Percentiles rank a stretch among this genome's conserved stretches.
These are phyloP conservation scores for Erpetoichthys calabaricus DNA, from an alignment of 2,797 vertebrate species.

Conservation along the genomic window DNA sequence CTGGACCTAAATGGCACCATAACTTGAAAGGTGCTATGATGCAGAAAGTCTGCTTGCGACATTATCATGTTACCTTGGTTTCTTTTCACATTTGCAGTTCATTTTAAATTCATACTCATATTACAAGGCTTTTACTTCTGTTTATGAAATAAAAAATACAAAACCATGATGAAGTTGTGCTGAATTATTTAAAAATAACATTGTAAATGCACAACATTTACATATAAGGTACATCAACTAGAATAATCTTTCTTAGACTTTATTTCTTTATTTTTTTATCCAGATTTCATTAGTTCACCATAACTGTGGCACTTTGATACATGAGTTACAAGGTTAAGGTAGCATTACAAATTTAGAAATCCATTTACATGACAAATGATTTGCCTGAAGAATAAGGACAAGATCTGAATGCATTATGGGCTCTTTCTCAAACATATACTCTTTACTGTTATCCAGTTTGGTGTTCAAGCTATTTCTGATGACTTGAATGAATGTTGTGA, in stretches of 20 bases:
- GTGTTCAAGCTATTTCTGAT: neutral
- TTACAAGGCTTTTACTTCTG: too few relatives aligned
- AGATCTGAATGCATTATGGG: neutral
- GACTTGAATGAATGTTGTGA: neutral
- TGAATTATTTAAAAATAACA: too few relatives aligned
- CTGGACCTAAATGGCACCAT: too few relatives aligned
- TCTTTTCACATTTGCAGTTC: too few relatives aligned
- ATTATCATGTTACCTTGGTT: too few relatives aligned
- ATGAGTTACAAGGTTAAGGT: slow-evolving; percentile 5
- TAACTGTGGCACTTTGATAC: neutral
- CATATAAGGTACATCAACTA: neutral
- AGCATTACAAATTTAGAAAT: slow-evolving; percentile 1
- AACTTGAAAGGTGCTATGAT: too few relatives aligned
- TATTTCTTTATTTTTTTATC: neutral
- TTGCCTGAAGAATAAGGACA: slow-evolving; percentile 1
- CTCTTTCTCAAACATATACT: neutral
- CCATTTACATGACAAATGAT: slow-evolving; percentile 1
- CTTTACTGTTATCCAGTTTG: neutral
- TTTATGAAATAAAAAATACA: too few relatives aligned
- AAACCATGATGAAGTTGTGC: too few relatives aligned
- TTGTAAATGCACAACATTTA: too few relatives aligned
- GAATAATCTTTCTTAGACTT: neutral
- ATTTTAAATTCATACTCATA: too few relatives aligned
- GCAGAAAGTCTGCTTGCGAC: too few relatives aligned
- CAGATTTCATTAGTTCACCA: neutral